These are phyloP conservation scores for Andricus quercusramuli DNA, from an alignment of 2,888 invertebrate genomes.

Conservation along the genomic window DNA sequence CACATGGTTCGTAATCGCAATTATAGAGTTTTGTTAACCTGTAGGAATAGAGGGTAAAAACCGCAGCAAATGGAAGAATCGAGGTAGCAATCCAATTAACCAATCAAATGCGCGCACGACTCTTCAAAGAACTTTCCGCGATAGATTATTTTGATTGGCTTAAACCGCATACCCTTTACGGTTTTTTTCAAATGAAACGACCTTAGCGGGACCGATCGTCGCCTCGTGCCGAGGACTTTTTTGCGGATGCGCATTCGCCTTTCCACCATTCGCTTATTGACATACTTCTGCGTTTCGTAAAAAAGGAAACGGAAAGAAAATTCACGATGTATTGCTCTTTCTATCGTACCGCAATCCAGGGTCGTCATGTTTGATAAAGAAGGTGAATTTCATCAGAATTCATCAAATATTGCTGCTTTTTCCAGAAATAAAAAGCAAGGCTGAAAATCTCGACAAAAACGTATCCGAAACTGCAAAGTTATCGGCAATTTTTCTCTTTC, in stretches of 20 bases:
- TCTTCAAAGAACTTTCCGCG: slow-evolving; percentile 27
- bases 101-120: slow-evolving; percentile 30
- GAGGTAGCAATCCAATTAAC: slow-evolving; percentile 32
- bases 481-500: too few species aligned
- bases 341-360: slow-evolving; percentile 6
- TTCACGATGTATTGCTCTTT: slow-evolving; percentile 2
- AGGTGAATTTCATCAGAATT: slow-evolving; percentile 22
- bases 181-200: slow-evolving; percentile 25
- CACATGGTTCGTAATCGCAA: slow-evolving; percentile 21
- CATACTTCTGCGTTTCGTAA: slow-evolving; percentile 24
- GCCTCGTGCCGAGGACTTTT: slow-evolving; percentile 36
- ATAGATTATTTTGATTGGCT: slow-evolving; percentile 33
- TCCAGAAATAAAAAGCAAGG: not conserved
- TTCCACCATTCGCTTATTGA: slow-evolving; percentile 39
- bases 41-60: slow-evolving; percentile 17
- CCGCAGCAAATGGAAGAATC: slow-evolving; percentile 8
- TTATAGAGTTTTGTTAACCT: slow-evolving; percentile 3
- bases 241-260: slow-evolving; percentile 26
- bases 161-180: slow-evolving; percentile 33
- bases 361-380: slow-evolving; percentile 6
- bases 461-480: too few species aligned
- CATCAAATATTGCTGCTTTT: not conserved
- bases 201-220: slow-evolving; percentile 37
- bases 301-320: slow-evolving; percentile 17
- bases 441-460: not conserved